phyloP scores from a whole-genome alignment of 2,888 invertebrate genomes.

The Atrina japonica region DNA sequence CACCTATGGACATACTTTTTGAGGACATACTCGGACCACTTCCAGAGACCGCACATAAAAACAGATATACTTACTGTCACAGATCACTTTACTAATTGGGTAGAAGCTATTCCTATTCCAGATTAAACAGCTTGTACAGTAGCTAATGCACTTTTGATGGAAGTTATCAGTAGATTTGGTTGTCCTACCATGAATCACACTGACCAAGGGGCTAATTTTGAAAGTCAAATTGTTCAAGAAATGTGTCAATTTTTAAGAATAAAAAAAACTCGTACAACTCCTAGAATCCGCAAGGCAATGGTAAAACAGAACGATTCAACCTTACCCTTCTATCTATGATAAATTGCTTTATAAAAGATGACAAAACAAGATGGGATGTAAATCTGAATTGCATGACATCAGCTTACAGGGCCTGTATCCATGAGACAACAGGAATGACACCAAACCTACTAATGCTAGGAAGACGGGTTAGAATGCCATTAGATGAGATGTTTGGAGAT shows the following conservation, averaged over 20 bases:
- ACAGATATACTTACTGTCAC: slow-evolving; percentile 11
- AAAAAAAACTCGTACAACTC: slow-evolving; percentile 25
- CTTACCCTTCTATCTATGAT: slow-evolving; percentile 41
- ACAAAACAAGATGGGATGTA: slow-evolving; percentile 47
- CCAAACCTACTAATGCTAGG: slow-evolving; percentile 48
- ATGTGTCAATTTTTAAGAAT: slow-evolving; percentile 27
- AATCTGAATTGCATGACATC: slow-evolving; percentile 44
- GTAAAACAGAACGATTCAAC: slow-evolving; percentile 45
- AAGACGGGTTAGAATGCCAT: slow-evolving; percentile 41
- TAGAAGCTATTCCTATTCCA: slow-evolving; percentile 21
- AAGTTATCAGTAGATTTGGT: slow-evolving; percentile 25
- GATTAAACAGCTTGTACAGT: slow-evolving; percentile 19
- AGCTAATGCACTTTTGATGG: slow-evolving; percentile 10
- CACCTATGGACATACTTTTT: slow-evolving; percentile 17
- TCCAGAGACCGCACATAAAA: slow-evolving; percentile 10
- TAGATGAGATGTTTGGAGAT: slow-evolving; percentile 34
- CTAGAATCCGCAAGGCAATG: slow-evolving; percentile 47
- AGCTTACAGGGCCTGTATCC: slow-evolving; percentile 40
- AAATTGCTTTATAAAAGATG: slow-evolving; percentile 38
- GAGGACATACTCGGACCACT: slow-evolving; percentile 25
- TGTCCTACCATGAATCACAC: slow-evolving; percentile 22
- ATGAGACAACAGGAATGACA: slow-evolving; percentile 41
- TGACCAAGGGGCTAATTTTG: slow-evolving; percentile 33
- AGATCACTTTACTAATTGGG: slow-evolving; percentile 28
- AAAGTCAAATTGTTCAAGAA: slow-evolving; percentile 32